Conservation (phyloP, 2,797 vertebrate genomes). For the Lacerta agilis region DNA sequence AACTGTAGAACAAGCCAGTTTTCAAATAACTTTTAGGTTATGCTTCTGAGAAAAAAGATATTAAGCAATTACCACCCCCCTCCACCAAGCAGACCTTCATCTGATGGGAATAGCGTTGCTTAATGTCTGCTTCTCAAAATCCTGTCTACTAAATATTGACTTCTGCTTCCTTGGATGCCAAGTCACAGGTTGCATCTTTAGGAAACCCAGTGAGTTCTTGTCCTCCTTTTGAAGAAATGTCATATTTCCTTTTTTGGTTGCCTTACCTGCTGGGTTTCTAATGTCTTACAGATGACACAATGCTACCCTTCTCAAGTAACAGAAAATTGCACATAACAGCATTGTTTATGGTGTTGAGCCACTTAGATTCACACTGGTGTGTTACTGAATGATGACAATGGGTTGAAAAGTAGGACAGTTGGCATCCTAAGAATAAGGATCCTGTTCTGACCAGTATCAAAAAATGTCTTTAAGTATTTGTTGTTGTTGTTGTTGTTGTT, state of each 20-base stretch:
- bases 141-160: neutral
- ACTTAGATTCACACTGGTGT: neutral
- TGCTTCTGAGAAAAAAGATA: neutral
- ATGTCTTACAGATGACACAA: neutral
- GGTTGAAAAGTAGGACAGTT: neutral
- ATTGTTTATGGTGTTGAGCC: neutral
- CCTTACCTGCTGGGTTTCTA: neutral
- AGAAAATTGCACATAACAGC: neutral
- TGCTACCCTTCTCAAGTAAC: neutral
- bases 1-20: neutral
- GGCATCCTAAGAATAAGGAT: neutral
- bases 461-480: neutral
- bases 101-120: neutral
- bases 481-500: no score
- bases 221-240: neutral
- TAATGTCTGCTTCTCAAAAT: neutral
- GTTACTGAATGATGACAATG: neutral
- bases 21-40: neutral
- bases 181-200: neutral
- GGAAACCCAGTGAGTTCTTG: neutral
- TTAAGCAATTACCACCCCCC: neutral
- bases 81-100: neutral
- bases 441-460: neutral
- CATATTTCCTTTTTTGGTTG: neutral
- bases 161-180: neutral